Base-by-base conservation (phyloP, 2,888 invertebrate species). In the Cyaniris semiargus region DNA sequence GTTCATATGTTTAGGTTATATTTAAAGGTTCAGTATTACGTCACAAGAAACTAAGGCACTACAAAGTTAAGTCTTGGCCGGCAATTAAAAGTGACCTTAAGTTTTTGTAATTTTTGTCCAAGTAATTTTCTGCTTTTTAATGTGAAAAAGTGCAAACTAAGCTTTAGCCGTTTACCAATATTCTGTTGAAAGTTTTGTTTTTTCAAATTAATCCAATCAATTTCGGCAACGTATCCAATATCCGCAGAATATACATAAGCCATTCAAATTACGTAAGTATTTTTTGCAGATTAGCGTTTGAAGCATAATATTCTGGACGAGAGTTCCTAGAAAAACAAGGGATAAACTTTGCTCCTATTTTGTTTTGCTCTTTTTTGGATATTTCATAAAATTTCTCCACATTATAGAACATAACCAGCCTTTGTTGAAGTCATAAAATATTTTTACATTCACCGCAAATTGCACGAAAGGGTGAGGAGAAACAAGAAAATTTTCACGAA, bases 401-500 rank as follows among this genome's bases (percentile, higher is more conserved):
- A 23, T 23, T 60, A 27, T 60, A 60, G 23, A 60, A 23, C 13
- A 66, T 66, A 66, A 15, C 66, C 66, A 66, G 66, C 66, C 27
- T 66, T 66, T 66, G 27, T 66, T 66, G 66, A 13, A 15, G 66
- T 66, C 66, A 27, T 66, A 66, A 66, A 66, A 18, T 66, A 66
- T 31, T 66, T 66, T 31, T 66, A 66, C 27, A 66, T 66, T 27
- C 66, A 66, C 66, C 66, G 18, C 66, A 66, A 66, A 27, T 15
- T 66, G 15, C 27, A 66, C 66, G 27, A 6, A 27, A 66, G 66
- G 27, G 66, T 66, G 66, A 27, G 15, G 6, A 66, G 66, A 27
- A 66, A 66, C 66, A 66, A 66, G 66, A 66, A 10, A 60, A 27
- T 15, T 27, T 66, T 66, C 27, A 66, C 66, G 5, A 66, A 66